phyloP scores from a whole-genome alignment of 2,888 invertebrate species.

The Cerastis rubricosa region DNA sequence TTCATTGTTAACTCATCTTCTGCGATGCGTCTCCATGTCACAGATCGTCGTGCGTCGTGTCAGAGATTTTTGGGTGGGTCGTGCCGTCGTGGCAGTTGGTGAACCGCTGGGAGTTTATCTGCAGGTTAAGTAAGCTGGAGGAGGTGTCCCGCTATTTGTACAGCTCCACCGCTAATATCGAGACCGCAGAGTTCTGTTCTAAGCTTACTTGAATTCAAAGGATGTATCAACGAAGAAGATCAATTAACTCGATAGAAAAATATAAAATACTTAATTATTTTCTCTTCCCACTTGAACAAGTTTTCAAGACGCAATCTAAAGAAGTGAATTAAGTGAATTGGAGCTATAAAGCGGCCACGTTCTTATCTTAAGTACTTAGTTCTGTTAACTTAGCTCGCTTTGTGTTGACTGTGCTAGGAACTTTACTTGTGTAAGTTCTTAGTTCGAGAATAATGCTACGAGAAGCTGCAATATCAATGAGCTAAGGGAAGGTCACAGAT shows the following conservation, averaged over 20 bases:
- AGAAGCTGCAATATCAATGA: not conserved
- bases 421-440: constrained; percentile 1
- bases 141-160: too few relatives aligned
- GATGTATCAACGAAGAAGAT: not conserved
- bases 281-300: not conserved
- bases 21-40: too few relatives aligned
- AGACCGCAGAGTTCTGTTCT: too few relatives aligned
- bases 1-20: too few relatives aligned
- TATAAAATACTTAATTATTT: not conserved
- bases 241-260: not conserved
- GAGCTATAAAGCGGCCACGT: not conserved
- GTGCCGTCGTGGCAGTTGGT: too few relatives aligned
- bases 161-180: too few relatives aligned
- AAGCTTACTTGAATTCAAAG: too few relatives aligned
- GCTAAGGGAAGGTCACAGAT: not conserved
- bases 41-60: too few relatives aligned
- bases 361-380: constrained; percentile 8
- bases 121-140: too few relatives aligned
- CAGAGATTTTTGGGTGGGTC: too few relatives aligned
- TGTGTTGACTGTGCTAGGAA: not conserved
- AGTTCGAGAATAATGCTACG: constrained; percentile 2
- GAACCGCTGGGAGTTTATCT: too few relatives aligned
- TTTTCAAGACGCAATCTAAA: constrained; percentile 4
- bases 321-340: not conserved
- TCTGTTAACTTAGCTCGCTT: constrained; percentile 4